Conservation (phyloP, 2,888 invertebrate genomes). For the Xanthorhoe spadicearia region DNA sequence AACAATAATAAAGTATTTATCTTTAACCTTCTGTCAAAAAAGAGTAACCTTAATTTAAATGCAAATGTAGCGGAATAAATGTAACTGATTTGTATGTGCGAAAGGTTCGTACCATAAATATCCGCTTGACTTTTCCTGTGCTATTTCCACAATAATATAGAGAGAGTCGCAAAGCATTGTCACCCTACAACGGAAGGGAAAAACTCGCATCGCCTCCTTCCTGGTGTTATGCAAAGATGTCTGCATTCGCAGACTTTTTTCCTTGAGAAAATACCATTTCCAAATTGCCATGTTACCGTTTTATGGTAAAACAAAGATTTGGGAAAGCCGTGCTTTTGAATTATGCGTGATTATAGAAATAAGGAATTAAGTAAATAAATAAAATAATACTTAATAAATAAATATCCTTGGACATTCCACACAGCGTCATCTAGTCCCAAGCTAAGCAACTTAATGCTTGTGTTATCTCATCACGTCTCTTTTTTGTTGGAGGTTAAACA, state of each 20-base stretch:
- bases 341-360: constrained; percentile 11
- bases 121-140: constrained; percentile 9
- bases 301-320: constrained; percentile 27
- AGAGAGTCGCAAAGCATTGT: constrained; percentile 12
- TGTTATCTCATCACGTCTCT: too few species aligned
- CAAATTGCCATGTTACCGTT: constrained; percentile 30
- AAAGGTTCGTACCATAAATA: neutral
- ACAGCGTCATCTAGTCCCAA: too few species aligned
- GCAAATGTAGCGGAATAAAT: neutral
- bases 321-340: constrained; percentile 6
- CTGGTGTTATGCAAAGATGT: constrained; percentile 33
- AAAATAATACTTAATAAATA: too few species aligned
- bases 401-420: too few species aligned
- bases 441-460: too few species aligned
- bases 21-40: too few species aligned
- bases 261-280: constrained; percentile 33
- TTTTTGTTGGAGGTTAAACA: too few species aligned
- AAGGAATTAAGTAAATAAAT: too few species aligned
- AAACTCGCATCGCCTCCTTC: constrained; percentile 27
- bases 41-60: neutral
- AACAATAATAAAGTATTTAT: too few species aligned
- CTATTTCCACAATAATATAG: constrained; percentile 1
- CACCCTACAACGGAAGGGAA: constrained; percentile 27
- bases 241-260: constrained; percentile 29
- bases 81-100: neutral